Conservation (phyloP, 2,888 invertebrate genomes). For the Leptopilina syphax region DNA sequence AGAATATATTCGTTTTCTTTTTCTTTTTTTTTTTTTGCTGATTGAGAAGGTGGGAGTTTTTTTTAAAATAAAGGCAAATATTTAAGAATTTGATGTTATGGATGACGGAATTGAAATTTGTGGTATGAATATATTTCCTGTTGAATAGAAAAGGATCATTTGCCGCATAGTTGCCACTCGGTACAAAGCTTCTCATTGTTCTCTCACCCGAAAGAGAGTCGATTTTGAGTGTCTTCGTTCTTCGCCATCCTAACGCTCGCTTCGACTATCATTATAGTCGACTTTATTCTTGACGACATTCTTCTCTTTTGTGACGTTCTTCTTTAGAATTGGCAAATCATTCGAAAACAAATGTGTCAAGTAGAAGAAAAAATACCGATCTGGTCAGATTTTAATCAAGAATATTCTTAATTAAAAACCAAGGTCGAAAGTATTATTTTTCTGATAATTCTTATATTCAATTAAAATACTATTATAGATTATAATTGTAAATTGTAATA, state of each 20-base stretch:
- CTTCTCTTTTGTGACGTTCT: background rate
- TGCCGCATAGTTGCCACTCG: slow-evolving; percentile 4
- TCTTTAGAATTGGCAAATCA: background rate
- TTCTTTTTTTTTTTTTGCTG: too few species aligned
- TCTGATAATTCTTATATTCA: too few species aligned
- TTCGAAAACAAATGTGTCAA: background rate
- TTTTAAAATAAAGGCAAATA: background rate
- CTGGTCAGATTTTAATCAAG: background rate
- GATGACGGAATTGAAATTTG: background rate
- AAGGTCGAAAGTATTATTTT: too few species aligned
- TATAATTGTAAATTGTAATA: too few species aligned
- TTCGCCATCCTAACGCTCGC: slow-evolving; percentile 1
- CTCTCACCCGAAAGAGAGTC: slow-evolving; percentile 5
- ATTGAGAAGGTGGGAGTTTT: too few species aligned
- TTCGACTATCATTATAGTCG: slow-evolving; percentile 8
- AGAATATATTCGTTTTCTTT: background rate
- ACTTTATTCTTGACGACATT: slow-evolving; percentile 15
- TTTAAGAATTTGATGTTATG: background rate
- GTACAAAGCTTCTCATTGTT: slow-evolving; percentile 13
- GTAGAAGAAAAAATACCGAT: background rate
- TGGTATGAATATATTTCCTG: background rate
- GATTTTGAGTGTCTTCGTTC: slow-evolving; percentile 30
- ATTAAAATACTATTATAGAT: too few species aligned
- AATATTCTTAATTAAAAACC: too few species aligned
- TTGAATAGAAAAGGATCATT: background rate